phyloP scores from a whole-genome alignment of 2,113 vertebrate species.

The Suricata suricatta region DNA sequence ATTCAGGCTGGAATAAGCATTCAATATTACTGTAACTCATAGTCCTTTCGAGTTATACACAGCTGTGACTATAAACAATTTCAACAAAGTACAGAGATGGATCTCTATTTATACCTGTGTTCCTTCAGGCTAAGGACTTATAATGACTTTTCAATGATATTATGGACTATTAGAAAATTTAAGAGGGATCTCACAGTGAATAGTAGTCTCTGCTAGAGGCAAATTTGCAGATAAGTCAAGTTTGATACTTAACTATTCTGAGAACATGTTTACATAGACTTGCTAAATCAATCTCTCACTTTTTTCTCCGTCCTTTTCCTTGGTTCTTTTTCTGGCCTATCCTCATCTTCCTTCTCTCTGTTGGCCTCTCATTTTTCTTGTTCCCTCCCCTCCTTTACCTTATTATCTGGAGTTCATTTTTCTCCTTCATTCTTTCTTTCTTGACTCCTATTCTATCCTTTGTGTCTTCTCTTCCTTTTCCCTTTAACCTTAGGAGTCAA shows the following conservation, averaged over 20 bases:
- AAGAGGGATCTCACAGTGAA: not conserved
- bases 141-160: not conserved
- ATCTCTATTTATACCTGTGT: not conserved
- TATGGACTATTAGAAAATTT: not conserved
- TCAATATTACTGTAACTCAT: not conserved
- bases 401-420: not conserved
- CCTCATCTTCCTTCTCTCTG: not conserved
- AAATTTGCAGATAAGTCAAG: not conserved
- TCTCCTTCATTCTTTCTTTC: not conserved
- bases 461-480: not conserved
- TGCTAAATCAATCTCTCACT: not conserved
- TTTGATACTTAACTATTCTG: not conserved
- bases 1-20: slow-evolving; percentile 2
- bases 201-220: not conserved
- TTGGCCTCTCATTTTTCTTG: not conserved
- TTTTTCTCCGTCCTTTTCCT: not conserved
- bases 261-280: not conserved
- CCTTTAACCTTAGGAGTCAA: not conserved
- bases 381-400: not conserved
- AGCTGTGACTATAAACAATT: not conserved
- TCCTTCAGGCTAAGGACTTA: not conserved
- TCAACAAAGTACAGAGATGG: not conserved
- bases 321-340: not conserved
- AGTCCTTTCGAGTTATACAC: not conserved
- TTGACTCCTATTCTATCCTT: not conserved